These are phyloP conservation scores for Rhodinocichla rosea DNA, from an alignment of 2,113 vertebrate species.

Conservation along the genomic window DNA sequence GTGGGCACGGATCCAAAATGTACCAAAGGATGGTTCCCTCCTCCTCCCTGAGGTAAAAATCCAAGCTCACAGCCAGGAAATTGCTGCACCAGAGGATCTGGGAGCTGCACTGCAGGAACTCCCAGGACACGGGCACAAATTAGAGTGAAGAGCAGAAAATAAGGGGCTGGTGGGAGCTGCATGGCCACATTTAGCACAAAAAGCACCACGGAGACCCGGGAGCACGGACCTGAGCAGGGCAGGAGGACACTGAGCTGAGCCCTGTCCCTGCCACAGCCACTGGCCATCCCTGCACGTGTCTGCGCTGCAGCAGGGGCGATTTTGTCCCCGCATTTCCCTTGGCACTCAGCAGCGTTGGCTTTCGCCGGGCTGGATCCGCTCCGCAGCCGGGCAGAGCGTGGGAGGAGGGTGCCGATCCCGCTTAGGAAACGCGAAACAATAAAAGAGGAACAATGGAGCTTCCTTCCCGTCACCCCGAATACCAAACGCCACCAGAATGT, in stretches of 20 bases:
- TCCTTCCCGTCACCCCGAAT: slow-evolving; percentile 16
- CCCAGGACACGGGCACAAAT: background rate
- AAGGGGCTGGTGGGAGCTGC: background rate
- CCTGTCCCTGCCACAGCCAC: rapidly evolving
- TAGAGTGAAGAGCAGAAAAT: too few relatives aligned
- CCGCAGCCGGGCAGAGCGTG: background rate
- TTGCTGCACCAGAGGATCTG: background rate
- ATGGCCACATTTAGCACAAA: rapidly evolving
- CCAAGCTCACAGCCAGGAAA: background rate
- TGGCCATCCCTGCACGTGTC: background rate
- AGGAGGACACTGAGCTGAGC: rapidly evolving
- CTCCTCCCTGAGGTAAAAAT: background rate
- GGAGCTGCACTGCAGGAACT: background rate
- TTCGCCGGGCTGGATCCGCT: background rate
- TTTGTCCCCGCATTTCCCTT: rapidly evolving
- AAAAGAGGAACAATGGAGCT: slow-evolving; percentile 44
- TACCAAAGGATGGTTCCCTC: background rate
- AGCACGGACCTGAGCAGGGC: rapidly evolving
- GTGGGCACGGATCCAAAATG: background rate
- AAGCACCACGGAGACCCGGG: rapidly evolving
- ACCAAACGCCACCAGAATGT: background rate
- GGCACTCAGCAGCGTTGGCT: background rate
- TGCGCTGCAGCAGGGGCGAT: background rate
- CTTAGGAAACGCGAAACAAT: slow-evolving; percentile 40
- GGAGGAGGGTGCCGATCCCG: background rate